Conservation (phyloP, 2,113 vertebrate genomes). For the Balaenoptera acutorostrata region DNA sequence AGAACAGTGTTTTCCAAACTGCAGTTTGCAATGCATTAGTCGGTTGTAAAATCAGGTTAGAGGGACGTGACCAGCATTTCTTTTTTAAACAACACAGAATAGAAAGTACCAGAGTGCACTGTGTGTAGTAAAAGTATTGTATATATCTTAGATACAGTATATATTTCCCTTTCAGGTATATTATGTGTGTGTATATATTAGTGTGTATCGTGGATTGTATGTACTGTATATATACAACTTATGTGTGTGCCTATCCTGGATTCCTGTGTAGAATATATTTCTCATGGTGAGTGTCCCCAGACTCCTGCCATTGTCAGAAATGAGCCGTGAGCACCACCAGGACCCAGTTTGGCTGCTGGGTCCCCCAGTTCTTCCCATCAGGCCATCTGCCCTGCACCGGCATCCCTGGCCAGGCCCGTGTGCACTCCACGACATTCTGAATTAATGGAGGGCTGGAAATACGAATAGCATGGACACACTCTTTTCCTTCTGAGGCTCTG, state of each 20-base stretch:
- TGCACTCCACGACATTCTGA: background rate
- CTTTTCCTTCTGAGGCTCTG: background rate
- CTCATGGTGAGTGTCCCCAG: background rate
- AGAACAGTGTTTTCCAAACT: background rate
- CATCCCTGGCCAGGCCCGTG: accelerated
- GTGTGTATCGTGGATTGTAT: too few species aligned
- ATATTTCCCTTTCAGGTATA: background rate
- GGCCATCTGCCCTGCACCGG: accelerated
- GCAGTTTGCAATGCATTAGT: background rate
- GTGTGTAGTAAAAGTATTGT: background rate
- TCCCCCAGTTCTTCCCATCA: background rate
- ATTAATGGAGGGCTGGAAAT: background rate
- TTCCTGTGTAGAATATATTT: background rate
- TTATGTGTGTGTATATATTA: background rate
- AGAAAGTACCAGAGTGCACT: background rate
- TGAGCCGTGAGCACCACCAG: background rate
- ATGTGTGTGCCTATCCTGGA: too few species aligned
- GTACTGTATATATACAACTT: too few species aligned
- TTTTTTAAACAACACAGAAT: background rate
- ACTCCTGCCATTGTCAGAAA: background rate
- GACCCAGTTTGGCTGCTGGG: background rate
- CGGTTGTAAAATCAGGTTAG: background rate
- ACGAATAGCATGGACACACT: background rate
- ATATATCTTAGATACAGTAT: background rate
- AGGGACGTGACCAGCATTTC: background rate